Evolutionary conservation across 2,888 invertebrate species (phyloP), one percentile per base, ranked within the genome.

Genomic region (Morpho achilles): DNA sequence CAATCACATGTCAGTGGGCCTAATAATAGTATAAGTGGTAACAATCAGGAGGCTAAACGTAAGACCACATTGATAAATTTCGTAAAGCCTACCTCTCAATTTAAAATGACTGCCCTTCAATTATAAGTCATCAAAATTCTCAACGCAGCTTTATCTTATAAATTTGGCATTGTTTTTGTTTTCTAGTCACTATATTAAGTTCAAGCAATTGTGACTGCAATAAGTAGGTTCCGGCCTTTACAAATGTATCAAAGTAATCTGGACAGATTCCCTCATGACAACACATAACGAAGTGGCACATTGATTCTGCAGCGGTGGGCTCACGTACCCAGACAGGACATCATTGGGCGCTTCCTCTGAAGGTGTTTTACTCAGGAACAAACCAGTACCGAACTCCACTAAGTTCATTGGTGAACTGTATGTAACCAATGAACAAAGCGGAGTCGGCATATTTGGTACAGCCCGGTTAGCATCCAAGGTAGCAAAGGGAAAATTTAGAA

Each of bases 331-430:
- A 92, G 92, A 90, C 87, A 87, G 92, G 91, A 83, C 93, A 91
- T 90, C 93, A 78, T 82, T 94, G 92, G 90, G 95, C 82, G 95
- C 95, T 92, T 96, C 96, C 92, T 97, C 97, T 84, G 96, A 96
- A 80, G 96, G 96, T 78, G 96, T 97, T 92, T 96, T 96, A 93
- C 95, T 96, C 87, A 94, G 92, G 93, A 98, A 97, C 87, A 97
- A 93, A 89, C 97, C 97, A 79, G 97, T 96, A 88, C 98, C 97
- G 92, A 98, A 96, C 93, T 98, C 98, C 89, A 97, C 97, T 93
- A 98, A 94, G 93, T 96, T 96, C 92, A 97, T 96, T 80, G 97
- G 97, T 80, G 97, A 97, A 92, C 96, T 96, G 84, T 32, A 32
- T 32, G 32, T 76, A 44, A 71, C 72, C 80, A 82, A 80, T 79